Evolutionary conservation across 2,797 vertebrate species (phyloP).

Genomic region (Semaprochilodus insignis): DNA sequence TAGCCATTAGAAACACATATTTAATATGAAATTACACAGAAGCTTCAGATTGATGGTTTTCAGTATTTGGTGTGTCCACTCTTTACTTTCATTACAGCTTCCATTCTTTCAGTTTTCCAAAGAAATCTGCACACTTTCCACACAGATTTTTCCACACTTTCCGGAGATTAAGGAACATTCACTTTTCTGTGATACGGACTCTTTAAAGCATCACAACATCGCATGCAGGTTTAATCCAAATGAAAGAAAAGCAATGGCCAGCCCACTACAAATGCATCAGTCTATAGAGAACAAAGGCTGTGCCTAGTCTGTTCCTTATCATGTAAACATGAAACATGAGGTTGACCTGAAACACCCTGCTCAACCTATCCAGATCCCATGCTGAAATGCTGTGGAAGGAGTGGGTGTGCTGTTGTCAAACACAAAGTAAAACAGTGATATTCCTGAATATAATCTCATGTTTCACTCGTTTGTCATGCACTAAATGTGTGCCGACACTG

Average conservation of each 20-base stretch:
- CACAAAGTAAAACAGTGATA: background rate
- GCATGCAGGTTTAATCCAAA: background rate
- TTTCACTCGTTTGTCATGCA: conserved; percentile 9
- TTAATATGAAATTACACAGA: no score
- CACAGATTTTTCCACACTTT: no score
- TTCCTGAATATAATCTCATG: conserved; percentile 31
- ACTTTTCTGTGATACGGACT: no score
- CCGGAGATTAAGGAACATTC: no score
- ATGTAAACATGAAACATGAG: background rate
- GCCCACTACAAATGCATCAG: background rate
- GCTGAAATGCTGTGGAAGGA: background rate
- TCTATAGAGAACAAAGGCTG: background rate
- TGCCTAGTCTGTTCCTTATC: background rate
- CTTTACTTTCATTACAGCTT: no score
- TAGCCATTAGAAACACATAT: no score
- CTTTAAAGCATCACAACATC: background rate
- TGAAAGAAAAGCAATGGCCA: background rate
- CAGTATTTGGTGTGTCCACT: no score
- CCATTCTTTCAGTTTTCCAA: no score
- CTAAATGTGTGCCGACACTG: conserved; percentile 12
- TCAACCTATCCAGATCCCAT: background rate
- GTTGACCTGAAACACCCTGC: background rate
- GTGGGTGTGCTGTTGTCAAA: background rate
- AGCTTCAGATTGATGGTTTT: no score
- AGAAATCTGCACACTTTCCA: no score